Evolutionary conservation across 2,888 invertebrate species (phyloP).

Genomic region (Synergus gifuensis): DNA sequence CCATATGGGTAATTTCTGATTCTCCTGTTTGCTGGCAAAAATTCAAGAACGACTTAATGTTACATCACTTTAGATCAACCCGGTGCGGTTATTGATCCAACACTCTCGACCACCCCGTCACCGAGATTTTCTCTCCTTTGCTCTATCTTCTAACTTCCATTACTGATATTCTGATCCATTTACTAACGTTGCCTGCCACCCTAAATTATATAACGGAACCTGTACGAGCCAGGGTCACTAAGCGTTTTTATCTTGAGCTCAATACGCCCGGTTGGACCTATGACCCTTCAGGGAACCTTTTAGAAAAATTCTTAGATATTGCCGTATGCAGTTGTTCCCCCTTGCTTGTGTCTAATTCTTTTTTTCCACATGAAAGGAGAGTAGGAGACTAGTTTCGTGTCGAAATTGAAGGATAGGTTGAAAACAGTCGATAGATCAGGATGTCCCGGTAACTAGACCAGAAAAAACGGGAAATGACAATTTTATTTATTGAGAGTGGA

Average conservation of each 20-base stretch:
- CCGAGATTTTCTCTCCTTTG: conserved; percentile 55
- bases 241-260: conserved; percentile 28
- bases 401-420: too few relatives aligned
- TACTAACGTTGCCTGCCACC: conserved; percentile 4
- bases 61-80: conserved; percentile 60
- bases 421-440: too few relatives aligned
- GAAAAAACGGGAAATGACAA: too few relatives aligned
- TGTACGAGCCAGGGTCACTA: background rate
- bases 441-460: too few relatives aligned
- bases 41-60: conserved; percentile 58
- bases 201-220: conserved; percentile 25
- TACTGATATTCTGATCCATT: conserved; percentile 38
- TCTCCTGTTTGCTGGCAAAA: conserved; percentile 53
- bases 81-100: conserved; percentile 62
- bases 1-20: background rate
- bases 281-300: background rate
- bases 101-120: conserved; percentile 45
- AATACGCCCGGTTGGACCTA: conserved; percentile 3
- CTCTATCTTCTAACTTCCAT: conserved; percentile 31
- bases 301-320: background rate
- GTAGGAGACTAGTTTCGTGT: background rate
- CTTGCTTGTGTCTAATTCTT: background rate
- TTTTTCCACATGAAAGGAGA: background rate
- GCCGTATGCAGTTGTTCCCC: background rate
- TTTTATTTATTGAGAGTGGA: too few relatives aligned